Evolutionary conservation across 2,888 invertebrate species (phyloP).

Genomic region (Hetaerina titia): DNA sequence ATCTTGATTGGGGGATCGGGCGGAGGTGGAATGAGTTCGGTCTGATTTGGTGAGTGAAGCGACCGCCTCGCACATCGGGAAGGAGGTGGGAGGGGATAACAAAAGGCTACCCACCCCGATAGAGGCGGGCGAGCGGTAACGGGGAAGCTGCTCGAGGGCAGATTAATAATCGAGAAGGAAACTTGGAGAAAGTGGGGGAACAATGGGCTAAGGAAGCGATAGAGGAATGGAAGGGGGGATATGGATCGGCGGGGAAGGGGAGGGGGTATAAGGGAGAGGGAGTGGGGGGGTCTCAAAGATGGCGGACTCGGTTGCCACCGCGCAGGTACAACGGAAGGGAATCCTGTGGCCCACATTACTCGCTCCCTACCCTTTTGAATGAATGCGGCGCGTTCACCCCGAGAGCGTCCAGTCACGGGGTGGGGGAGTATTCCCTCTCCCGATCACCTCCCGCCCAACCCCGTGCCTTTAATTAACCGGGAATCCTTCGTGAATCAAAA

Average conservation of each 20-base stretch:
- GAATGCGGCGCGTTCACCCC: neutral
- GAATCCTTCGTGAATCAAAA: neutral
- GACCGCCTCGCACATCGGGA: neutral
- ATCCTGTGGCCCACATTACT: neutral
- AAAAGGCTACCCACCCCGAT: neutral
- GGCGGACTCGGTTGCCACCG: neutral
- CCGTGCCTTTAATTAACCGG: neutral
- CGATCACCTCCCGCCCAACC: neutral
- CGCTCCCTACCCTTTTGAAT: neutral
- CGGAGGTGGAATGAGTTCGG: neutral
- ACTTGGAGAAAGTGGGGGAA: neutral
- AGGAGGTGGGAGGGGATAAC: neutral
- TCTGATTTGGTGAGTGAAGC: neutral
- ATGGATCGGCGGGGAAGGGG: neutral
- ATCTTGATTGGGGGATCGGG: neutral
- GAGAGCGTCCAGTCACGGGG: neutral
- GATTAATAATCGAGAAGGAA: constrained; percentile 27
- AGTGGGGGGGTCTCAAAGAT: neutral
- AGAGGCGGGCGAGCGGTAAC: neutral
- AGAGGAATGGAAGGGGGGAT: neutral
- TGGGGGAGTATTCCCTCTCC: neutral
- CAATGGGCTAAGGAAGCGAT: neutral
- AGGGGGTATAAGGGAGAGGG: neutral
- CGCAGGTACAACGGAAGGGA: neutral
- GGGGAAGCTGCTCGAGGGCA: neutral